phyloP scores from a whole-genome alignment of 2,113 vertebrate species.

The Miniopterus natalensis region DNA sequence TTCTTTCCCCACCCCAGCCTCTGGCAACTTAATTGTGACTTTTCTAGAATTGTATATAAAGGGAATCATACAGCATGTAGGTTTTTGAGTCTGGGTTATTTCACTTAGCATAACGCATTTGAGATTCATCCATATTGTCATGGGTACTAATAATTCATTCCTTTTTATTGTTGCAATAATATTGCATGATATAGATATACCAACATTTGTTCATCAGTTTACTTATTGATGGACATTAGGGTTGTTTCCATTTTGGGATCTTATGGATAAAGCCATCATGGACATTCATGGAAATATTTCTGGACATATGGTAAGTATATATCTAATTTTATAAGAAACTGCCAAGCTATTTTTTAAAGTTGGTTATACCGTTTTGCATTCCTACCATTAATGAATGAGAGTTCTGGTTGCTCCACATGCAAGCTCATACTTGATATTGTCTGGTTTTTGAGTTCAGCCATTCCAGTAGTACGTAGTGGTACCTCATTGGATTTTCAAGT shows the following conservation, averaged over 20 bases:
- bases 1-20: background rate
- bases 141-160: background rate
- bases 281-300: background rate
- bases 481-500: background rate
- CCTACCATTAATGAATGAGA: background rate
- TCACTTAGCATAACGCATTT: slow-evolving; percentile 1
- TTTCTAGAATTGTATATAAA: background rate
- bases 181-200: background rate
- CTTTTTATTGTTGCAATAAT: background rate
- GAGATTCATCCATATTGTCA: background rate
- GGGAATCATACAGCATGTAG: background rate
- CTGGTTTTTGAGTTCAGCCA: background rate
- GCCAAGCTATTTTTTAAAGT: background rate
- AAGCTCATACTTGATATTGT: background rate
- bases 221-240: background rate
- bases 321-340: slow-evolving; percentile 42
- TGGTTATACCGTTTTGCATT: background rate
- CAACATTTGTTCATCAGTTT: background rate
- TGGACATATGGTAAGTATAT: background rate
- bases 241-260: background rate
- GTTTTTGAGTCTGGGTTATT: slow-evolving; percentile 15
- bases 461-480: background rate
- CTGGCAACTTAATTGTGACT: background rate
- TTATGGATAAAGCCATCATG: background rate
- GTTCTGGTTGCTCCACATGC: background rate